Percentiles rank a stretch among this genome's conserved stretches.
phyloP scores from a whole-genome alignment of 2,888 invertebrate species.

The Acrocyrtus sp. region DNA sequence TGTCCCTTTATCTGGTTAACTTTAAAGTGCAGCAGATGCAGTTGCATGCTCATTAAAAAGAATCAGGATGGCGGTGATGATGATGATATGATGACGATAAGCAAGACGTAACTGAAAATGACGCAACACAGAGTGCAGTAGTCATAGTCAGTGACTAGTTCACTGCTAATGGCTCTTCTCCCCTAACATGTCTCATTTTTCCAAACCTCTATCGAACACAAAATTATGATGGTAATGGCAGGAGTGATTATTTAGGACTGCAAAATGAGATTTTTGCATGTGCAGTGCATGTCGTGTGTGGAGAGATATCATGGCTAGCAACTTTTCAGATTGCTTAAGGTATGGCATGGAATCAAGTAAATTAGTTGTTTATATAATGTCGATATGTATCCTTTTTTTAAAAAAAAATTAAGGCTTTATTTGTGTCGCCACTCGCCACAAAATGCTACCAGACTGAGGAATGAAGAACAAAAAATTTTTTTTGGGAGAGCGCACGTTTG shows the following conservation, averaged over 20 bases:
- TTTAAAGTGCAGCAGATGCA: neutral
- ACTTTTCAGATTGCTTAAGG: constrained; percentile 13
- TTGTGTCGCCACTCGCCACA: no score
- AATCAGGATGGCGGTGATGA: no score
- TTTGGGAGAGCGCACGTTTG: no score
- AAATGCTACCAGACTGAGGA: no score
- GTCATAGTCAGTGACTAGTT: neutral
- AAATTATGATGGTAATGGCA: neutral
- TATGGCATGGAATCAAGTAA: neutral
- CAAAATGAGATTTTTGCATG: constrained; percentile 9
- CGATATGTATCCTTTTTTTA: neutral
- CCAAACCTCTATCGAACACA: neutral
- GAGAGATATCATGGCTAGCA: constrained; percentile 20
- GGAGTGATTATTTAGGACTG: no score
- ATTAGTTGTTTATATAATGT: neutral
- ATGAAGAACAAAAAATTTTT: no score
- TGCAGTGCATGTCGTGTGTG: constrained; percentile 2
- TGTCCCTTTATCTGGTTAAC: no score
- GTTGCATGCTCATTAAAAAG: neutral
- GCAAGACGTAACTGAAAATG: no score
- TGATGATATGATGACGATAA: no score
- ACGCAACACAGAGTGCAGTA: neutral
- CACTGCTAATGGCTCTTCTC: neutral
- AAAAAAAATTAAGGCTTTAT: neutral
- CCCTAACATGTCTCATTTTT: neutral